These are phyloP conservation scores for Bos indicus DNA, from an alignment of 2,113 vertebrate genomes.

Conservation along the genomic window DNA sequence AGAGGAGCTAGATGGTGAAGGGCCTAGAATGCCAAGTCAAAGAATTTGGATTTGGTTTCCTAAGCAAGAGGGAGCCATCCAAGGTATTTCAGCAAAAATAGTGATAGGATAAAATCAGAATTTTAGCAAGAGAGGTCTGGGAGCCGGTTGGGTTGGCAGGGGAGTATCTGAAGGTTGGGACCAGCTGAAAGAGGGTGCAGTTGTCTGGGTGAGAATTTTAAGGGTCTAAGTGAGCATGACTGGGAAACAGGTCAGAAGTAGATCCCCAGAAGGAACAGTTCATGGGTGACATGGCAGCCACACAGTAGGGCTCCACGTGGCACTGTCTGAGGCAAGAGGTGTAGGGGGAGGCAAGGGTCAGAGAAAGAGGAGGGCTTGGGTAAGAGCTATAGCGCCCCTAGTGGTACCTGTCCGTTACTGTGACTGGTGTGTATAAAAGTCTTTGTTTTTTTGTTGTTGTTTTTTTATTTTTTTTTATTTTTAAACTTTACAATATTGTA, in stretches of 20 bases:
- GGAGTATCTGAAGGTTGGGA: neutral
- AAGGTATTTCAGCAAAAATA: neutral
- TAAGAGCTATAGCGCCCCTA: neutral
- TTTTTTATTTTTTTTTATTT: too few relatives aligned
- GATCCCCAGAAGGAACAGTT: neutral
- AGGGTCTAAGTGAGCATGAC: neutral
- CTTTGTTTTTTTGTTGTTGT: too few relatives aligned
- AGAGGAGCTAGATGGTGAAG: neutral
- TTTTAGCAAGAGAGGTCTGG: neutral
- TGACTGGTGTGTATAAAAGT: neutral
- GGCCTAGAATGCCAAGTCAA: neutral
- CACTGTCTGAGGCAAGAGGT: neutral
- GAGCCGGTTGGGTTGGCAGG: neutral
- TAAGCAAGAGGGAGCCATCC: neutral
- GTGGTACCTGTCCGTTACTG: fast-evolving
- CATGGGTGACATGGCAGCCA: neutral
- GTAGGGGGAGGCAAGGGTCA: neutral
- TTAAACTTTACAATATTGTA: too few relatives aligned
- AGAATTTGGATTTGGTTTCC: neutral
- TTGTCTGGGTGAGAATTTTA: neutral
- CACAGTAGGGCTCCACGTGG: neutral
- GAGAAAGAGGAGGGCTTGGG: neutral
- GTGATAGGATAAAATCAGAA: neutral
- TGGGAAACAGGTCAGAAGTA: neutral
- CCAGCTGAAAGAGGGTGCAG: neutral